Base-by-base conservation (phyloP, 1,140 invertebrate genomes). In the Pseudomyrmex dendroicus region DNA sequence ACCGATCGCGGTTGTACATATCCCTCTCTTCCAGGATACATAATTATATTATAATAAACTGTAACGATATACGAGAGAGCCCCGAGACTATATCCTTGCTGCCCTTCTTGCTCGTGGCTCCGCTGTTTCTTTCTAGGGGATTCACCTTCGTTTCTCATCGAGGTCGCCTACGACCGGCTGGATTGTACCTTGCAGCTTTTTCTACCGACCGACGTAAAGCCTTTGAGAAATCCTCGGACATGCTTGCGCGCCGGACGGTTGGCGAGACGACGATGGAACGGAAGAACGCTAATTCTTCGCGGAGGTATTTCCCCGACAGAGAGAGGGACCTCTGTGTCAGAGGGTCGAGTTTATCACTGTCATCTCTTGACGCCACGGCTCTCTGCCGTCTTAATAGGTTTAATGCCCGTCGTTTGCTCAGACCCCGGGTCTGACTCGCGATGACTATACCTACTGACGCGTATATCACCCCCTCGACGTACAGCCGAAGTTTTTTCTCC, bases 41-140 rank as follows among this genome's bases (percentile, higher is more conserved):
- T 94, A 94, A 94, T 94, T 94, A 94, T 94, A 94, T 92, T 94
- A 94, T 93, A 94, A 94, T 94, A 94, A 94, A 94, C 90, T 94
- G 92, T 94, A 94, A 93, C 92, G 93, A 94, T 94, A 80, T 68
- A 92, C 80, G 62, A 70, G 74, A 59, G 12, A 10, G 72, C 61
- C 62, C 35, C 35, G 35, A 35, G 35, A 35, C 35, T 7, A 35
- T 35, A 52, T 61, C 48, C 82, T 86, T 63, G 50, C 72, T 86
- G 85, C 77, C 86, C 86, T 87, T 35, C 85, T 86, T 70, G 64
- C 84, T 83, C 68, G 22, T 52, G 61, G 52, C 50, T 22, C 63
- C 9, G 50, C 9, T 35, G 74, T 62, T 82, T 73, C 78, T 62
- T 35, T 35, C 35, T 35, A 35, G 68, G 52, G 54, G 20, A 66